These are phyloP conservation scores for Lethenteron reissneri DNA, from an alignment of 2,113 vertebrate species.

Conservation along the genomic window DNA sequence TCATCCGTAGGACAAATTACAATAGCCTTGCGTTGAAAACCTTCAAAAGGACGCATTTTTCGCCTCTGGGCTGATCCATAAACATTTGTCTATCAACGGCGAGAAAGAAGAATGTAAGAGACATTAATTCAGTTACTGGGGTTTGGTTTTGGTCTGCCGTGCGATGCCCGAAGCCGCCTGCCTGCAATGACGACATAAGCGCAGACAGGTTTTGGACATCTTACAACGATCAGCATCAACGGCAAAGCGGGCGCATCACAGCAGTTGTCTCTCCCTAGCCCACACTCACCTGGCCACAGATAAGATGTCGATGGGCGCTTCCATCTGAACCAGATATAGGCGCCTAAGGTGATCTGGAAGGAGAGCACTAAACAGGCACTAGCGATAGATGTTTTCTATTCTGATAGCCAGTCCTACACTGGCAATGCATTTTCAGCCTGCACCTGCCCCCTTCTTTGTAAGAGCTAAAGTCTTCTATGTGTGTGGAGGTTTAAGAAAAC, in stretches of 20 bases:
- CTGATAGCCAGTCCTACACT: too few species aligned
- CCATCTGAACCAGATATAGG: too few species aligned
- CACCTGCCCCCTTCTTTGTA: too few species aligned
- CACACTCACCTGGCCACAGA: not conserved
- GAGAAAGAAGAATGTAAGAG: slow-evolving; percentile 44
- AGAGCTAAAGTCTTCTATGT: too few species aligned
- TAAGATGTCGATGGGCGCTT: too few species aligned
- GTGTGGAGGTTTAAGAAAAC: too few species aligned
- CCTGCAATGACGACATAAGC: slow-evolving; percentile 27
- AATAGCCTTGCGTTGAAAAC: slow-evolving; percentile 85
- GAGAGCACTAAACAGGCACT: too few species aligned
- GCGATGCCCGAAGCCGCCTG: slow-evolving; percentile 27
- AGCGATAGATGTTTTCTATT: too few species aligned
- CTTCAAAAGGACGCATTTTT: slow-evolving; percentile 96
- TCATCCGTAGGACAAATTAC: slow-evolving; percentile 84
- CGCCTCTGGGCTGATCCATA: slow-evolving; percentile 86
- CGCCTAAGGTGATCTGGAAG: too few species aligned
- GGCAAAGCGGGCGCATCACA: not conserved
- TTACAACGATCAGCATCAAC: slow-evolving; percentile 2
- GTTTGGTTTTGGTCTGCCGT: slow-evolving; percentile 21
- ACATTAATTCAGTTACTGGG: slow-evolving; percentile 21
- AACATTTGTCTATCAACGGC: slow-evolving; percentile 67
- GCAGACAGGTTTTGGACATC: slow-evolving; percentile 1
- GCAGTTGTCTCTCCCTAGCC: not conserved
- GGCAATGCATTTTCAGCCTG: too few species aligned